Evolutionary conservation across 37 sponge, comb jelly and placozoan genomes (phyloP), one percentile per base, ranked within the genome.

Genomic region (Theonella swinhoei): DNA sequence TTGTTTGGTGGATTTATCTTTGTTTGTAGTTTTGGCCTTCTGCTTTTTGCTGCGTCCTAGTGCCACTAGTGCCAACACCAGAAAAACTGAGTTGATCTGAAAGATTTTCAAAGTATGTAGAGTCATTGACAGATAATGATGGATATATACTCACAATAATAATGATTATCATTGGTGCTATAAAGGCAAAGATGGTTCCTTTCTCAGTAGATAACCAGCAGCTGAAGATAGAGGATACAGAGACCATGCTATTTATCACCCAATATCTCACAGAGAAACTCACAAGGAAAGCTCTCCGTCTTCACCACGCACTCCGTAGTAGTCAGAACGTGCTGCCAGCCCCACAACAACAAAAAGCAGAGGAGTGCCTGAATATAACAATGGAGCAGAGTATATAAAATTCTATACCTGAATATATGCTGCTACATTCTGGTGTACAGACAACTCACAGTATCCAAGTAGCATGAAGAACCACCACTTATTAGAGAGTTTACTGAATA

Each of bases 131-230:
- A n/a, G n/a, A n/a, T n/a, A n/a, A n/a, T n/a, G n/a, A n/a, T n/a
- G n/a, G n/a, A n/a, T n/a, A n/a, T n/a, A n/a, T 26, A 78, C 88
- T 78, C 39, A 91, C 91, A 2, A 77, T 17, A n/a, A 91, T 79
- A 0, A 87, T 82, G 39, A 63, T 28, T 29, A 87, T 28, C 74
- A 87, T 76, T 39, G 91, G 91, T 41, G 65, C 88, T 19, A 82
- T 79, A 67, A 91, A 91, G 0, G 79, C 91, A 82, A 82, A 91
- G 41, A 87, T 91, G 0, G 75, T 35, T 61, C 88, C 83, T 37
- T 74, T 75, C 17, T 59, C n/a, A 0, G 72, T 70, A 8, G 91
- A 80, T 33, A 90, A 58, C 91, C 91, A 90, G 40, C 91, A 90
- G 59, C 91, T 90, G 71, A 43, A 83, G 29, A n/a, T n/a, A n/a